phyloP scores from a whole-genome alignment of 2,797 vertebrate species.

The Rachycentron canadum region DNA sequence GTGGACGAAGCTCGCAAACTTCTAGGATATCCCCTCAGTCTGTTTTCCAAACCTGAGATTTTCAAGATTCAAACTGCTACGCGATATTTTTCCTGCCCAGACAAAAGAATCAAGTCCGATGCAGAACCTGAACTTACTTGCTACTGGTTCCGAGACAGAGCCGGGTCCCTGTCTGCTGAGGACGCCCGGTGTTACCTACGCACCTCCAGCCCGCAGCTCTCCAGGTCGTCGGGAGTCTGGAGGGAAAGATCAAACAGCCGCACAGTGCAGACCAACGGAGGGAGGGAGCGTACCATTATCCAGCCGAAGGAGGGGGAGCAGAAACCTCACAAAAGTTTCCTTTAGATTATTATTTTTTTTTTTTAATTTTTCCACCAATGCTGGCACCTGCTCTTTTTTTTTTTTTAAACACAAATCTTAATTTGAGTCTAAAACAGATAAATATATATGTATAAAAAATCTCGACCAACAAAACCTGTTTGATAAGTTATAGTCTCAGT shows the following conservation, averaged over 20 bases:
- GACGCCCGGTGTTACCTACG: constrained; percentile 8
- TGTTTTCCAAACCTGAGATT: constrained; percentile 7
- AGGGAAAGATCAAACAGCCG: constrained; percentile 52
- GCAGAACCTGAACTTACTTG: constrained; percentile 11
- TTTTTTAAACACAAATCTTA: rapidly evolving
- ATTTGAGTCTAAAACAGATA: rapidly evolving
- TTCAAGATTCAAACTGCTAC: no score
- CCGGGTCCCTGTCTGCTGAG: constrained; percentile 18
- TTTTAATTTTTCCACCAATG: no score
- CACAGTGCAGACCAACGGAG: constrained; percentile 45
- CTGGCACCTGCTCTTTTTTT: rapidly evolving
- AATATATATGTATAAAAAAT: no score
- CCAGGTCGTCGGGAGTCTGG: constrained; percentile 13
- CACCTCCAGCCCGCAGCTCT: constrained; percentile 29
- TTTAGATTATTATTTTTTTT: no score
- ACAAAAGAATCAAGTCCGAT: not conserved
- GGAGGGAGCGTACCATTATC: constrained; percentile 74
- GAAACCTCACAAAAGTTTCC: constrained; percentile 28
- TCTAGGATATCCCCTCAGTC: constrained; percentile 23
- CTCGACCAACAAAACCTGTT: not conserved
- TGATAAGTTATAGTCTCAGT: not conserved
- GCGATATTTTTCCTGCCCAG: not conserved
- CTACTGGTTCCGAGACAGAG: constrained; percentile 19
- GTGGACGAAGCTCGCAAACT: constrained; percentile 50
- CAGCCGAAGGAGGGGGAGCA: constrained; percentile 47